A percentile compares a stretch with the other conserved stretches of the same genome.
Conservation (phyloP, 2,888 invertebrate species). For the Coleophora deauratella region DNA sequence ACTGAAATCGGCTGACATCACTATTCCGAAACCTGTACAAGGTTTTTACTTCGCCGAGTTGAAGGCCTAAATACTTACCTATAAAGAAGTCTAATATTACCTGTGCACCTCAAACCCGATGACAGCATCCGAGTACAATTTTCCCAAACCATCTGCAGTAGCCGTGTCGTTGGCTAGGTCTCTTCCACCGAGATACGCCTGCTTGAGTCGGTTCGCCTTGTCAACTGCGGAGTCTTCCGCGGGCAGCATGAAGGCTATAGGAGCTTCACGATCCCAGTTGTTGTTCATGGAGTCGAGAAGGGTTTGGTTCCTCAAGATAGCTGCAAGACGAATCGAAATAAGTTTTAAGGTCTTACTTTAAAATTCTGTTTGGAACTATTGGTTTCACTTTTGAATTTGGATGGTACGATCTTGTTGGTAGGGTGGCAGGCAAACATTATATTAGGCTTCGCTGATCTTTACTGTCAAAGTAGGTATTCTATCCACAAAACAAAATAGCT, state of each 20-base stretch:
- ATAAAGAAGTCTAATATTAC: no score
- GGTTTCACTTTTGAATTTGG: no score
- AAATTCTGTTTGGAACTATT: no score
- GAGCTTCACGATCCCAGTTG: constrained; percentile 77
- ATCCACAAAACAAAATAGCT: no score
- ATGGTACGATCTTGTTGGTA: no score
- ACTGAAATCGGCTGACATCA: no score
- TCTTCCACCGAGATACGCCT: constrained; percentile 47
- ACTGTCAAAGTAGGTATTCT: no score
- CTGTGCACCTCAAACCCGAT: constrained; percentile 75
- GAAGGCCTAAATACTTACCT: no score
- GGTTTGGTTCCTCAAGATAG: constrained; percentile 64
- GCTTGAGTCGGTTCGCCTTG: constrained; percentile 66
- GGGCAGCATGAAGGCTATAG: constrained; percentile 78
- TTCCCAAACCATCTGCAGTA: constrained; percentile 46
- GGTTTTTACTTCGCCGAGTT: no score
- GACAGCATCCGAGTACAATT: constrained; percentile 75
- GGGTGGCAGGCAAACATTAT: no score
- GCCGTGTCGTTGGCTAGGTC: constrained; percentile 40
- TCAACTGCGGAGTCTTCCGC: constrained; percentile 65
- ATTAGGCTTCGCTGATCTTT: no score
- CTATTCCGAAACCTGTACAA: no score
- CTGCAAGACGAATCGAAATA: not conserved
- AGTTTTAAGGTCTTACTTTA: not conserved
- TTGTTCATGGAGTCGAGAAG: constrained; percentile 68